Percentiles rank a stretch among this genome's conserved stretches.
Conservation (phyloP, 2,888 invertebrate species). For the Sarcophaga caerulescens region DNA sequence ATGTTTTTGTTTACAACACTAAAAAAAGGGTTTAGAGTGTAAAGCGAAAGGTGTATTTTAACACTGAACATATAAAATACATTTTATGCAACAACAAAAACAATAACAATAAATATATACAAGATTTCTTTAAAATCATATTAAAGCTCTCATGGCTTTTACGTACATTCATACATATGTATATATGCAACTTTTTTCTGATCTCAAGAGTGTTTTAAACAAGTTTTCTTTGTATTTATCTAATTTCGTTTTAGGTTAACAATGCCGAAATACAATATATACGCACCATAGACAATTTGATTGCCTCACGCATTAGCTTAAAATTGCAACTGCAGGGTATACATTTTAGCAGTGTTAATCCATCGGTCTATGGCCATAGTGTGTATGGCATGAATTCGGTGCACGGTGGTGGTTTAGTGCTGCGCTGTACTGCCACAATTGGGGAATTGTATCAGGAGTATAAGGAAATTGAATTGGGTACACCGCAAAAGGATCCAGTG, state of each 20-base stretch:
- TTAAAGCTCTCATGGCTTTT: too few relatives aligned
- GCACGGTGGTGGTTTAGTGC: constrained; percentile 82
- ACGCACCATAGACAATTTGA: constrained; percentile 79
- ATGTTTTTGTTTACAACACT: constrained; percentile 13
- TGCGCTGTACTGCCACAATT: constrained; percentile 88
- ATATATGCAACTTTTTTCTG: too few relatives aligned
- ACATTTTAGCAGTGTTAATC: constrained; percentile 78
- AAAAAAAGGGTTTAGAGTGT: background rate
- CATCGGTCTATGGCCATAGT: constrained; percentile 72
- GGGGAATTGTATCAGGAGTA: constrained; percentile 86
- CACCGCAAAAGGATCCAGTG: constrained; percentile 88
- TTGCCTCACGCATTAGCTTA: constrained; percentile 79
- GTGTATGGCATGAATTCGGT: constrained; percentile 74
- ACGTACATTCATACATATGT: too few relatives aligned
- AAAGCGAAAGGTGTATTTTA: constrained; percentile 15
- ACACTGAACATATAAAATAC: too few relatives aligned
- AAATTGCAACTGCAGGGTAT: constrained; percentile 80
- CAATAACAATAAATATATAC: background rate
- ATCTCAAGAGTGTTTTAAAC: background rate
- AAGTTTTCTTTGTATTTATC: background rate
- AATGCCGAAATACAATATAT: constrained; percentile 79
- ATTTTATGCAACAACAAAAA: constrained; percentile 20
- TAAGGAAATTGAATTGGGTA: constrained; percentile 86
- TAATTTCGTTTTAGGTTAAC: constrained; percentile 74
- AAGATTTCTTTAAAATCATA: too few relatives aligned